Conservation (phyloP, 2,797 vertebrate genomes). For the Ibycter americanus region DNA sequence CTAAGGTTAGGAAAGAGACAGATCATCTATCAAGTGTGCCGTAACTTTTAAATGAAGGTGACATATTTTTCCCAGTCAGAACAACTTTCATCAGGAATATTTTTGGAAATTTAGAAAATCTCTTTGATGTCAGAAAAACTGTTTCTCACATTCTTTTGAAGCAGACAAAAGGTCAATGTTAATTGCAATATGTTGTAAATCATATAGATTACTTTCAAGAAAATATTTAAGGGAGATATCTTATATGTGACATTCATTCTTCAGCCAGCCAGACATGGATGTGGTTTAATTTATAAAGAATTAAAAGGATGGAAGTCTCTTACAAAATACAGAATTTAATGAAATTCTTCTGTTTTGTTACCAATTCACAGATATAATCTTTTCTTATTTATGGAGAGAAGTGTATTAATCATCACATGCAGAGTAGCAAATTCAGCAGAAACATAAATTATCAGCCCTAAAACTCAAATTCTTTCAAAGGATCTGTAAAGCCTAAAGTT, state of each 20-base stretch:
- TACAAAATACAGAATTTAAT: constrained; percentile 55
- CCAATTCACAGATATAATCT: constrained; percentile 64
- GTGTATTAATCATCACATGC: constrained; percentile 74
- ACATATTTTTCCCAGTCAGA: constrained; percentile 52
- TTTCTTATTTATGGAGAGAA: constrained; percentile 71
- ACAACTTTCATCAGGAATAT: constrained; percentile 62
- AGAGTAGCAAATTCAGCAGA: constrained; percentile 70
- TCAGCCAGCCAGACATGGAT: neutral
- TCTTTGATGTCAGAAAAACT: constrained; percentile 37
- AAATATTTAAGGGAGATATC: constrained; percentile 62
- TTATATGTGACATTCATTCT: constrained; percentile 41
- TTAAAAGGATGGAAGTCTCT: constrained; percentile 33
- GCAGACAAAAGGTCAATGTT: constrained; percentile 63
- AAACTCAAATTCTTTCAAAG: constrained; percentile 65
- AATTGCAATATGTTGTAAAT: constrained; percentile 68
- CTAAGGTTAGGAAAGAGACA: constrained; percentile 29
- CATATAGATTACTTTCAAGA: constrained; percentile 62
- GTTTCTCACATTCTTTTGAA: constrained; percentile 43
- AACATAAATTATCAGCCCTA: constrained; percentile 77
- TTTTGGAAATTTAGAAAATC: constrained; percentile 62
- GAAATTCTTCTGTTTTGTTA: constrained; percentile 72
- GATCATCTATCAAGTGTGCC: constrained; percentile 24
- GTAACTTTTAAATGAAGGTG: constrained; percentile 54
- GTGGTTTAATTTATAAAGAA: constrained; percentile 31
- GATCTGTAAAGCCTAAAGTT: constrained; percentile 58